Base-by-base conservation (phyloP, 1,140 invertebrate genomes). In the Drosophila baimaii region DNA sequence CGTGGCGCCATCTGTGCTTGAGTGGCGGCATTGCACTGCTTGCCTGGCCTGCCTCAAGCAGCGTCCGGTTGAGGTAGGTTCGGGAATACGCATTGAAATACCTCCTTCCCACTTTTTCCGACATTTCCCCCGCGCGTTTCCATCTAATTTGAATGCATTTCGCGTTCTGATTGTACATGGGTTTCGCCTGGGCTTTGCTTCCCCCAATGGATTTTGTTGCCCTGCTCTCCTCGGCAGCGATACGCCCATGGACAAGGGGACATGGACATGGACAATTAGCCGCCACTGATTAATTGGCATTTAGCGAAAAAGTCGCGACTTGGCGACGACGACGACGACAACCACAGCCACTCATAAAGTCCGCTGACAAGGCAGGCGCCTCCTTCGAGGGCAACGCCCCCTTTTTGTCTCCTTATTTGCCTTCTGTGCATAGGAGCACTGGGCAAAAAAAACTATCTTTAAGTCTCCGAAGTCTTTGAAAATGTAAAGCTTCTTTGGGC, bases 251-350 rank as follows among this genome's bases (percentile, higher is more conserved):
- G 65, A 58, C 55, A 55, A 33, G 49, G 75, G 46, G 65, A 58
- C 55, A 55, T 52, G 49, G 75, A 55, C 75, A 86, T 79, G 73
- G 59, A 73, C 82, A 86, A 86, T 86, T 86, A 86, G 79, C 62
- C 49, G 49, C 44, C 68, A 33, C 77, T 88, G 83, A 88, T 88
- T 88, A 88, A 88, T 88, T 88, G 77, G 64, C 76, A 55, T 55
- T 71, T 71, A 44, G 47, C 58, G 61, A 46, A 70, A 69, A 63
- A 77, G 84, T 76, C 75, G 83, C 82, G 79, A 86, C 79, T 54
- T 63, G 62, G 49, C 74, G 74, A 76, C 65, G 61, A 58, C 74
- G 74, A 76, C 65, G 61, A 58, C 68, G 54, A 43, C 74, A 65
- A 76, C 65, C 54, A 62, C 57, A 62, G 52, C 27, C 19, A 46